Conservation (phyloP, 1,140 invertebrate genomes). For the Glomeris maerens region DNA sequence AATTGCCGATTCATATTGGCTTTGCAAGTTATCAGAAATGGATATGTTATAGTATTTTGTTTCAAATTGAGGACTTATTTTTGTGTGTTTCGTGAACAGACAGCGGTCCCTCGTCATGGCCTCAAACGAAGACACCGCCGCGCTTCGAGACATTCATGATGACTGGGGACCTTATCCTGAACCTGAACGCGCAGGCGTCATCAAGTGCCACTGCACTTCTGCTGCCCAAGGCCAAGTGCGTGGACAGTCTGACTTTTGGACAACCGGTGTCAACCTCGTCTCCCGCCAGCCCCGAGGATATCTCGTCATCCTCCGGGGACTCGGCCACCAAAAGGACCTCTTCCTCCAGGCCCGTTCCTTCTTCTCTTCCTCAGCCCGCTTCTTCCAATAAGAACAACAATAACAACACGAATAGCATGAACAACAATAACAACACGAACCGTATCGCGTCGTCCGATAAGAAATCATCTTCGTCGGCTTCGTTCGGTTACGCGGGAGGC, state of each 20-base stretch:
- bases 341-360: conserved; percentile 20
- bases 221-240: conserved; percentile 45
- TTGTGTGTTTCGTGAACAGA: too few species aligned
- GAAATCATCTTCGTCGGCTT: too few species aligned
- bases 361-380: conserved; percentile 14
- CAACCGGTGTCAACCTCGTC: conserved; percentile 50
- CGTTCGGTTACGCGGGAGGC: conserved; percentile 26
- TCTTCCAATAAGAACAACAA: conserved; percentile 14
- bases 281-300: conserved; percentile 61
- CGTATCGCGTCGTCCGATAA: conserved; percentile 21
- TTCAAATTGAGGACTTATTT: too few species aligned
- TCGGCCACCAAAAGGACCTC: conserved; percentile 23
- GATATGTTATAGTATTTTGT: too few species aligned
- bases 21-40: too few species aligned
- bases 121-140: conserved; percentile 16
- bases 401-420: conserved; percentile 16
- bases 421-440: conserved; percentile 16
- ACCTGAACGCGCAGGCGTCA: conserved; percentile 50
- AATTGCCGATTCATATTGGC: too few species aligned
- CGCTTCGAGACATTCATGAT: conserved; percentile 86
- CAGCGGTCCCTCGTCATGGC: too few species aligned
- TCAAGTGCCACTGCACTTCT: conserved; percentile 45
- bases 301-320: conserved; percentile 30
- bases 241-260: conserved; percentile 33
- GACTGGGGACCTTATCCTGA: conserved; percentile 90